Conservation (phyloP, 2,888 invertebrate genomes). For the Exephanes ischioxanthus region DNA sequence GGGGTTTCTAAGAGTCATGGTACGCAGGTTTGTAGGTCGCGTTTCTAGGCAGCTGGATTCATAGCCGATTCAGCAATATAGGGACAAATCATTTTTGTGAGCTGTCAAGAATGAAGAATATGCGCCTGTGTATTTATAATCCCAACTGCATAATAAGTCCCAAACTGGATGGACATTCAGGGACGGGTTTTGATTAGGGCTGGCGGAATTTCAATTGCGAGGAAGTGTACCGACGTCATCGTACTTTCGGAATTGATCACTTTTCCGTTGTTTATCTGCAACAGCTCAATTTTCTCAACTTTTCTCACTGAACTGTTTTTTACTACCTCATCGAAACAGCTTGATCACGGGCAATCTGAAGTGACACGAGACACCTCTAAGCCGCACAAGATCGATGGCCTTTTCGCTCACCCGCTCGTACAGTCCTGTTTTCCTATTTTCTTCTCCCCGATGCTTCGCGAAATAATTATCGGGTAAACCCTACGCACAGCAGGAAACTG, state of each 20-base stretch:
- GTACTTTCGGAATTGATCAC: background rate
- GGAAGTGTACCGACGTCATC: constrained; percentile 8
- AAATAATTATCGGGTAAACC: constrained; percentile 59
- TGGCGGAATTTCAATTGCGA: background rate
- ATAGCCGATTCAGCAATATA: no score
- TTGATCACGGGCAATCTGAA: constrained; percentile 49
- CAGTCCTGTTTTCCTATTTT: constrained; percentile 19
- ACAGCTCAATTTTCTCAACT: constrained; percentile 41
- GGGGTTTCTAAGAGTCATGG: no score
- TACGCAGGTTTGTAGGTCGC: no score
- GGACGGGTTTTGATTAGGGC: background rate
- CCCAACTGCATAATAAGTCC: no score
- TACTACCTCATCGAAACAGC: constrained; percentile 20
- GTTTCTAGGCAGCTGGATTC: no score
- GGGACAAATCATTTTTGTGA: no score
- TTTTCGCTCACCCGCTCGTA: constrained; percentile 42
- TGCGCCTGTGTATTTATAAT: no score
- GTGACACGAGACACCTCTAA: constrained; percentile 54
- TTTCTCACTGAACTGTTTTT: background rate
- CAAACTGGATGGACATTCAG: no score
- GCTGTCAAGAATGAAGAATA: no score
- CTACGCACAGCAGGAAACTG: constrained; percentile 47
- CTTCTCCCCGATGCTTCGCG: constrained; percentile 29
- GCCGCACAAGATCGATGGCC: constrained; percentile 62
- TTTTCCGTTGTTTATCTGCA: constrained; percentile 21